Base-by-base conservation (phyloP, 2,888 invertebrate genomes). In the Xanthostigma xanthostigma region DNA sequence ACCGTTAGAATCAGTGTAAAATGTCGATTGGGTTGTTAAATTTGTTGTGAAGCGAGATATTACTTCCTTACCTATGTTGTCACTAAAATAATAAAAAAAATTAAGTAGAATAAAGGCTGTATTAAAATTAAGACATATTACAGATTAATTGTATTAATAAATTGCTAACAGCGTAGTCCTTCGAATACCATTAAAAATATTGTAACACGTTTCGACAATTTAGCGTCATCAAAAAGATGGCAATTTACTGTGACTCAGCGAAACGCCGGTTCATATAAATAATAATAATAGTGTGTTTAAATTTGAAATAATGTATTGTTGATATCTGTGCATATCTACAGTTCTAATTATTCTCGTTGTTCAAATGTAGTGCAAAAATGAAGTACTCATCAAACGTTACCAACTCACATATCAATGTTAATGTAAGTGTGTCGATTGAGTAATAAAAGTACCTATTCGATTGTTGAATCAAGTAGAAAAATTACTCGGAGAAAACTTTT, bases 1-100 rank as follows among this genome's bases (percentile, higher is more conserved):
- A 0, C 95, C 96, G 64, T 96, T 98, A 0, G 92, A 84, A 63
- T 98, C 97, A 0, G 96, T 97, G 61, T 81, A 92, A 63, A 96
- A 96, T 0, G 69, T 69, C 0, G 76, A 75, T 1, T 76, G 68
- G 0, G 80, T 80, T 0, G 72, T 58, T 1, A 91, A 62, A 33
- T 74, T 64, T 0, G 83, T 79, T 8, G 69, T 68, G 58, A 85
- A 94, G 48, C 78, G 75, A 0, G 83, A 76, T 0, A 96, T 72
- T 0, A 92, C 72, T 65, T 97, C 96, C 63, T 88, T 92, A 0
- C 94, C 93, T 2, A 76, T 58, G 0, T 67, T 62, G 53, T 81
- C 79, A 0, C 73, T 74, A 50, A 12, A 53, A 51, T n/a, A 17
- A 43, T n/a, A 36, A 37, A 12, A 36, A 36, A 10, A 5, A n/a